Evolutionary conservation across 2,888 invertebrate genomes (phyloP).

Genomic region (Tipula helvola): DNA sequence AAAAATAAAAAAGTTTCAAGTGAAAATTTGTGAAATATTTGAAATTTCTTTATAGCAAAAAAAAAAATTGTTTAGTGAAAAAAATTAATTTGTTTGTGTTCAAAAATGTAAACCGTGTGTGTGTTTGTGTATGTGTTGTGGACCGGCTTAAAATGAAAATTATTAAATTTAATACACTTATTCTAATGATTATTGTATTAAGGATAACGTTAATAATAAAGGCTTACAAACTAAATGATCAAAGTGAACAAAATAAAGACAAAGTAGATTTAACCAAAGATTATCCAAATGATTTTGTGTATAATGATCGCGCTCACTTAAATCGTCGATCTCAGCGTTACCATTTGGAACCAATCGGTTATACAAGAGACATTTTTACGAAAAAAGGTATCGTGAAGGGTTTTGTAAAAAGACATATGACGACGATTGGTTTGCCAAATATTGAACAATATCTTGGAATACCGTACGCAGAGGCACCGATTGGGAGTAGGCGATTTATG

Average conservation of each 20-base stretch:
- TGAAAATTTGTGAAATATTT: background rate
- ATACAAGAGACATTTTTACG: constrained; percentile 47
- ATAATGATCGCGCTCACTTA: background rate
- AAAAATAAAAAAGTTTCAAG: background rate
- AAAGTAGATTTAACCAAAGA: background rate
- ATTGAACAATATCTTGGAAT: constrained; percentile 68
- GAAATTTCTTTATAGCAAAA: background rate
- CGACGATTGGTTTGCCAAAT: constrained; percentile 46
- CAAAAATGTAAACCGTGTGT: background rate
- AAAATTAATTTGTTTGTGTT: background rate
- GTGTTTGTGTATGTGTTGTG: background rate
- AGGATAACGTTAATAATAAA: background rate
- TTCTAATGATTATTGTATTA: background rate
- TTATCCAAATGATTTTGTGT: background rate
- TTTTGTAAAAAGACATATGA: constrained; percentile 45
- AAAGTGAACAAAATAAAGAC: background rate
- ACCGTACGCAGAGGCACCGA: constrained; percentile 71
- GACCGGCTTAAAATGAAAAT: background rate
- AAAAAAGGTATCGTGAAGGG: constrained; percentile 59
- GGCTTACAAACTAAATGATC: background rate
- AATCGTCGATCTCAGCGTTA: background rate
- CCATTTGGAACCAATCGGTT: constrained; percentile 22
- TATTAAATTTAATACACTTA: background rate
- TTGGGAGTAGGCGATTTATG: constrained; percentile 65
- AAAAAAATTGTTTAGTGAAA: background rate